Evolutionary conservation across 2,888 invertebrate genomes (phyloP).

Genomic region (Melinaea menophilus): DNA sequence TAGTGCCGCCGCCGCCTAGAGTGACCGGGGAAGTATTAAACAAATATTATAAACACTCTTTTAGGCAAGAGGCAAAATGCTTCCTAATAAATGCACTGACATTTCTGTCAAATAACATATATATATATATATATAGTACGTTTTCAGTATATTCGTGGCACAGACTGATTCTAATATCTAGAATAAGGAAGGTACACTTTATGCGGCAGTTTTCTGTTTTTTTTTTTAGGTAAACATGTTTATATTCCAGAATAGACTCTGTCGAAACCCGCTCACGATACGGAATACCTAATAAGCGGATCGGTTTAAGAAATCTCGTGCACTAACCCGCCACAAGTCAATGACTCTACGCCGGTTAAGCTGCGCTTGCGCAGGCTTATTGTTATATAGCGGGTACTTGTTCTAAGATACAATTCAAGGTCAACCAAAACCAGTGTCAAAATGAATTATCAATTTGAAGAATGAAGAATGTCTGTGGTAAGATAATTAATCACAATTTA

Average conservation of each 20-base stretch:
- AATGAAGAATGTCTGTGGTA: neutral
- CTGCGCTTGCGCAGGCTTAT: constrained; percentile 66
- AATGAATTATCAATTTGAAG: neutral
- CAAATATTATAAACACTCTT: constrained; percentile 3
- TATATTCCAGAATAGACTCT: constrained; percentile 47
- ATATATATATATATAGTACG: too few species aligned
- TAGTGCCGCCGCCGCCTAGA: constrained; percentile 29
- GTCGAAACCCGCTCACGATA: constrained; percentile 44
- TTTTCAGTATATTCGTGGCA: too few species aligned
- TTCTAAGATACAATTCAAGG: neutral
- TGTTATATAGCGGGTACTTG: constrained; percentile 51
- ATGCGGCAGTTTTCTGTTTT: constrained; percentile 26
- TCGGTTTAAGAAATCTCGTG: constrained; percentile 72
- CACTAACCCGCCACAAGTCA: constrained; percentile 66
- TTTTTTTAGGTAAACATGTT: constrained; percentile 31
- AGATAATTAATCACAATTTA: neutral
- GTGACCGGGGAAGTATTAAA: constrained; percentile 2
- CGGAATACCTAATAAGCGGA: constrained; percentile 71
- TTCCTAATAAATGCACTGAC: too few species aligned
- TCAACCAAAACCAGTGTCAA: neutral
- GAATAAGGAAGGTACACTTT: constrained; percentile 18
- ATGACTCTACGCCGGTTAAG: constrained; percentile 55
- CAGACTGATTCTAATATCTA: neutral
- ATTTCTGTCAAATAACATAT: too few species aligned
- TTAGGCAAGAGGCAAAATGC: too few species aligned